A percentile compares a stretch with the other conserved stretches of the same genome.
phyloP scores from a whole-genome alignment of 1,140 invertebrate genomes.

The Calliopsis andreniformis region DNA sequence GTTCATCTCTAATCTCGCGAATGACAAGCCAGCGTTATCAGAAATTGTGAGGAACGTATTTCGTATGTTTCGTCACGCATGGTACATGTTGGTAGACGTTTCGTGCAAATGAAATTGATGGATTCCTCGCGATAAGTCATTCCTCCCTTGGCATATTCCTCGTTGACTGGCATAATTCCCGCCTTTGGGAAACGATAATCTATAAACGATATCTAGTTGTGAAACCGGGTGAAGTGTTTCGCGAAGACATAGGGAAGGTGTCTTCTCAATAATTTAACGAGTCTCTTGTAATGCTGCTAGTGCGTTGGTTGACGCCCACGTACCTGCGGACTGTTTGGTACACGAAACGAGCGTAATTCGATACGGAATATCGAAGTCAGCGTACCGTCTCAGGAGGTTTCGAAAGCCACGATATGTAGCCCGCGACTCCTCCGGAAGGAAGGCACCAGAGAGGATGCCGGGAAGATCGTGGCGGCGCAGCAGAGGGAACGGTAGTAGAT shows the following conservation, averaged over 20 bases:
- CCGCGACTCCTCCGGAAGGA: slow-evolving; percentile 54
- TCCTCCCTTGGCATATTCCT: neutral
- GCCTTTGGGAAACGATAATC: neutral
- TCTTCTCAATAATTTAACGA: slow-evolving; percentile 22
- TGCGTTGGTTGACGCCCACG: slow-evolving; percentile 31
- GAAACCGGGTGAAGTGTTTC: neutral
- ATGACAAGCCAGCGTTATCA: neutral
- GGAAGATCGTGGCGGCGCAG: slow-evolving; percentile 51
- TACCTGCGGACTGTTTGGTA: slow-evolving; percentile 61
- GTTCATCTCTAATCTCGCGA: neutral
- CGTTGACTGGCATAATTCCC: neutral
- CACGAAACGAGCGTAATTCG: slow-evolving; percentile 68
- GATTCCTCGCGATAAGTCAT: neutral
- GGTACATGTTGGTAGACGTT: neutral
- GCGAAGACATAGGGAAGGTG: neutral
- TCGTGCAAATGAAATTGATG: slow-evolving; percentile 16
- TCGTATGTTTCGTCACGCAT: slow-evolving; percentile 18
- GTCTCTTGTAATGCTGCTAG: neutral
- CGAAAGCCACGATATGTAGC: slow-evolving; percentile 64
- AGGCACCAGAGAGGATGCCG: slow-evolving; percentile 38
- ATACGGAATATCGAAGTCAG: slow-evolving; percentile 73
- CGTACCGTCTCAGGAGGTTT: slow-evolving; percentile 67
- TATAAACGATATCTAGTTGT: neutral
- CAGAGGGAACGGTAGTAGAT: slow-evolving; percentile 32
- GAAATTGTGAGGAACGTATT: neutral